A percentile compares a stretch with the other conserved stretches of the same genome.
These are phyloP conservation scores for Potamarius usumacintae DNA, from an alignment of 2,113 vertebrate genomes.

Conservation along the genomic window DNA sequence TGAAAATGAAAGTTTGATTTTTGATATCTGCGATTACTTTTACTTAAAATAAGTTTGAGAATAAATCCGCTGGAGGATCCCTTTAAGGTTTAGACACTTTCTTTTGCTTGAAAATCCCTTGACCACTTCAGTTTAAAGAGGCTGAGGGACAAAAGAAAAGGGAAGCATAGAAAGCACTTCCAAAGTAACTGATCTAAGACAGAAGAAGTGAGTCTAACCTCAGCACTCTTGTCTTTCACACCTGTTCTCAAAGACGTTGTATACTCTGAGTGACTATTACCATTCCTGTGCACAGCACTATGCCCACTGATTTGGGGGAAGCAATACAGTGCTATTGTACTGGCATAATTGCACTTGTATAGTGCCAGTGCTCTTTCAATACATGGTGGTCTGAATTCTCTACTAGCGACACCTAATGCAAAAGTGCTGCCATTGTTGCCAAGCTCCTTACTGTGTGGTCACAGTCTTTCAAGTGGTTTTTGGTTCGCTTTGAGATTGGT, in stretches of 20 bases:
- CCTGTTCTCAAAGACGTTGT: conserved; percentile 43
- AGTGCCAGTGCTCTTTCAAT: conserved; percentile 53
- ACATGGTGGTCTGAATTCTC: conserved; percentile 52
- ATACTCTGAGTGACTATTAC: conserved; percentile 39
- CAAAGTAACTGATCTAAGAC: not conserved
- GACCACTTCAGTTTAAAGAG: not conserved
- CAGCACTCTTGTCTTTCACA: conserved; percentile 44
- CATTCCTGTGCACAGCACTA: conserved; percentile 32
- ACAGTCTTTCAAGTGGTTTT: conserved; percentile 55
- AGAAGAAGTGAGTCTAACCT: conserved; percentile 23
- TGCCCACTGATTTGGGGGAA: conserved; percentile 36
- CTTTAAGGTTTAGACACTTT: no score
- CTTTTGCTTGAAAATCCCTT: not conserved
- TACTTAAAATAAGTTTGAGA: no score
- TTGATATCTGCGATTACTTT: no score
- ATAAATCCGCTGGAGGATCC: no score
- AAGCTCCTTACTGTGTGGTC: conserved; percentile 32
- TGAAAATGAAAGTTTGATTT: no score
- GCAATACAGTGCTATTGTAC: conserved; percentile 49
- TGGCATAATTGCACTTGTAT: conserved; percentile 54
- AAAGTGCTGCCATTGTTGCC: conserved; percentile 53
- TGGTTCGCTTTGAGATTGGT: conserved; percentile 40
- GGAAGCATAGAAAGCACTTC: not conserved
- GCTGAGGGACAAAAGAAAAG: not conserved
- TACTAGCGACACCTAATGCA: conserved; percentile 55